Percentiles rank a stretch among this genome's conserved stretches.
Conservation (phyloP, 2,888 invertebrate species). For the Podotricha telesiphe region DNA sequence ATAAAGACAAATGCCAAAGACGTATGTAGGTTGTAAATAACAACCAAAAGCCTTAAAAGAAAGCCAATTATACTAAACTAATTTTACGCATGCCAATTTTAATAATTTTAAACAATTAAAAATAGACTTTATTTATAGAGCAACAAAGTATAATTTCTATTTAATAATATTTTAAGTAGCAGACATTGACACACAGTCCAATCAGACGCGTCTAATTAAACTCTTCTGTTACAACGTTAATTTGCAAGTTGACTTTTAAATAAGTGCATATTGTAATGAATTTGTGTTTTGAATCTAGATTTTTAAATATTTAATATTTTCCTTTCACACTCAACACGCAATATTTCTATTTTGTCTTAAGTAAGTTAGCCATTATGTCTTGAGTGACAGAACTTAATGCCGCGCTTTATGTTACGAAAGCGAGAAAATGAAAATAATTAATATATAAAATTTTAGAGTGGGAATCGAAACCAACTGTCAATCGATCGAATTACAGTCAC, state of each 20-base stretch:
- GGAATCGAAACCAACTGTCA: too few species aligned
- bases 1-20: constrained; percentile 9
- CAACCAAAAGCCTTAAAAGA: constrained; percentile 17
- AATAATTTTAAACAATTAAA: constrained; percentile 10
- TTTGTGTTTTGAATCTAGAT: not conserved
- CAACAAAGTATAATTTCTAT: constrained; percentile 1
- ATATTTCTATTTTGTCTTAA: too few species aligned
- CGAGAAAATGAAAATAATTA: too few species aligned
- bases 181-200: constrained; percentile 50
- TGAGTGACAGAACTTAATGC: too few species aligned
- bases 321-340: too few species aligned
- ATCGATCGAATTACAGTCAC: too few species aligned
- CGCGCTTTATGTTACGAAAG: too few species aligned
- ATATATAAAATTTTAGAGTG: too few species aligned
- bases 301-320: not conserved
- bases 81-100: constrained; percentile 41
- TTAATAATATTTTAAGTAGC: constrained; percentile 15
- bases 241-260: constrained; percentile 4
- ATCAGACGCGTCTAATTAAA: constrained; percentile 49
- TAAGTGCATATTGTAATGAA: constrained; percentile 2
- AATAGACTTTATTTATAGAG: not conserved
- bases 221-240: constrained; percentile 38
- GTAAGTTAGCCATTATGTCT: too few species aligned
- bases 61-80: constrained; percentile 37
- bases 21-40: constrained; percentile 7